Evolutionary conservation across 92 coral and sea anemone species (phyloP).

Genomic region (Zoanthus sansibaricus): DNA sequence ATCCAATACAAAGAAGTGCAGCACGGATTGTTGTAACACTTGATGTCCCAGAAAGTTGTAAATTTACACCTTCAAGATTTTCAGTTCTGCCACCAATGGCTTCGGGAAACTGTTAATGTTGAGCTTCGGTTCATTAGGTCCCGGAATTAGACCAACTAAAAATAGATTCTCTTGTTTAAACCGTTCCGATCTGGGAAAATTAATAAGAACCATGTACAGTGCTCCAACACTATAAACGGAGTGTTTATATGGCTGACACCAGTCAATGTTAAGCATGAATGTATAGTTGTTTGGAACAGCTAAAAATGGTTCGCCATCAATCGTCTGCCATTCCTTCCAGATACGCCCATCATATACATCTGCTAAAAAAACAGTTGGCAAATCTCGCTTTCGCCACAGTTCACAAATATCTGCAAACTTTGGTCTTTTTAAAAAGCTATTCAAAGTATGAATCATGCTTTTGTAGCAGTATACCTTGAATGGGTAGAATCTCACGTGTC

Average conservation of each 20-base stretch:
- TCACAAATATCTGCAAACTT: constrained; percentile 64
- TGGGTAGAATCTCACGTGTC: constrained; percentile 59
- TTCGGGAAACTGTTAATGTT: constrained; percentile 40
- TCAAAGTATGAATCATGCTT: constrained; percentile 57
- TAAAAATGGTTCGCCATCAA: constrained; percentile 64
- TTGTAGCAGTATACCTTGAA: constrained; percentile 70
- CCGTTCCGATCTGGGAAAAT: constrained; percentile 66
- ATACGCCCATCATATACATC: constrained; percentile 75
- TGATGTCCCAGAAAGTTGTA: constrained; percentile 21
- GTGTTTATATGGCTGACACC: constrained; percentile 78
- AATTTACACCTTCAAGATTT: constrained; percentile 49
- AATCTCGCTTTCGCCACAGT: constrained; percentile 63
- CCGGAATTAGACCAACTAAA: constrained; percentile 68
- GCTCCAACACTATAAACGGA: constrained; percentile 65
- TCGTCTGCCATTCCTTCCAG: constrained; percentile 73
- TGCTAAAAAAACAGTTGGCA: constrained; percentile 61
- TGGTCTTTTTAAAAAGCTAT: constrained; percentile 45
- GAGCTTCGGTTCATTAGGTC: constrained; percentile 57
- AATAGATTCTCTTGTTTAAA: constrained; percentile 60
- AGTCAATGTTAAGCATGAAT: constrained; percentile 70
- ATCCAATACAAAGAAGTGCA: constrained; percentile 70
- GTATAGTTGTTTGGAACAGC: constrained; percentile 67
- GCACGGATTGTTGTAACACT: constrained; percentile 28
- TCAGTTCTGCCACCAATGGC: constrained; percentile 62
- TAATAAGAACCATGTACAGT: constrained; percentile 61